phyloP scores from a whole-genome alignment of 2,797 vertebrate genomes.

The Sphenodon punctatus region DNA sequence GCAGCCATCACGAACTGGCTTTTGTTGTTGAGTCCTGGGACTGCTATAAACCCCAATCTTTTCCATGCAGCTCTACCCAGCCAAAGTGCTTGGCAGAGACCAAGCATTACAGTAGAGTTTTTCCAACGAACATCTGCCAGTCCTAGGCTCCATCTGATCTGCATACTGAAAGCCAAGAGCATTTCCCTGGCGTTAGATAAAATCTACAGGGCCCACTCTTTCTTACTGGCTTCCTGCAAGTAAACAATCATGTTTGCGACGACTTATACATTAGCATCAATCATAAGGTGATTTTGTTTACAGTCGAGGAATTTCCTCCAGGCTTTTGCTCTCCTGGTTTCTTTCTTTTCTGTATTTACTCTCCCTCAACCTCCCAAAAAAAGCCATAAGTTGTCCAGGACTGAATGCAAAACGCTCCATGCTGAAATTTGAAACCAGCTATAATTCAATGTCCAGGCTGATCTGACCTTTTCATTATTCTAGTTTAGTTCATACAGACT shows the following conservation, averaged over 20 bases:
- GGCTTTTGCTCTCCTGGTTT: constrained; percentile 71
- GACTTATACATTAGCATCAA: constrained; percentile 72
- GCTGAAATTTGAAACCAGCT: constrained; percentile 52
- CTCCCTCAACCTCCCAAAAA: constrained; percentile 57
- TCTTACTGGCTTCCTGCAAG: constrained; percentile 70
- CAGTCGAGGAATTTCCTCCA: constrained; percentile 70
- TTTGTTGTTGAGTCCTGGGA: not conserved
- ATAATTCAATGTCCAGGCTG: constrained; percentile 60
- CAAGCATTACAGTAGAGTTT: constrained; percentile 25
- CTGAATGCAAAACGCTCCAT: constrained; percentile 54
- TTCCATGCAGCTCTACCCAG: not conserved
- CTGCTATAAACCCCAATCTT: not conserved
- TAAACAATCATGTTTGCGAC: constrained; percentile 73
- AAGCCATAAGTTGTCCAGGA: constrained; percentile 54
- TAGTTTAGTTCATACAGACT: constrained; percentile 60
- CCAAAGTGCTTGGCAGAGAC: constrained; percentile 27
- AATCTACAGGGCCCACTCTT: constrained; percentile 59
- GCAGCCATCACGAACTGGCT: not conserved
- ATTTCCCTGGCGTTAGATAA: constrained; percentile 68
- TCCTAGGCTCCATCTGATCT: constrained; percentile 47
- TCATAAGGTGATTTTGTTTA: constrained; percentile 72
- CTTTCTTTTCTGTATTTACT: constrained; percentile 71
- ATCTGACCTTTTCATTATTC: constrained; percentile 61
- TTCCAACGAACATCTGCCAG: constrained; percentile 33
- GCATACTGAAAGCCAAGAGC: constrained; percentile 70